Conservation (phyloP, 2,113 vertebrate species). For the Synodontis membranacea region DNA sequence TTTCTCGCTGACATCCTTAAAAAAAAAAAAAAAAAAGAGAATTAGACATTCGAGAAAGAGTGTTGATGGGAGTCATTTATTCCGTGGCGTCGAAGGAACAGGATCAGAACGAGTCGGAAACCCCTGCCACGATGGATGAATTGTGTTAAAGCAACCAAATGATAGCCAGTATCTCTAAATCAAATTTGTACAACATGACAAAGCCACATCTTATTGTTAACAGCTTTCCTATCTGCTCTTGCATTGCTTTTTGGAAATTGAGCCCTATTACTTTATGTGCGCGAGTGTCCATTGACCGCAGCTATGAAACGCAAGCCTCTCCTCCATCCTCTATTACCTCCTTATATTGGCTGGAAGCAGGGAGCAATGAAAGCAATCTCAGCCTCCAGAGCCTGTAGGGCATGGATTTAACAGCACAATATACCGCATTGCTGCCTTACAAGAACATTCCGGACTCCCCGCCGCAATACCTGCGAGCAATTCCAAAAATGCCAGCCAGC, state of each 20-base stretch:
- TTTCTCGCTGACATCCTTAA: background rate
- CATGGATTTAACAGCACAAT: constrained; percentile 45
- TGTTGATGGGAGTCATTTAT: background rate
- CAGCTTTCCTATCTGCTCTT: background rate
- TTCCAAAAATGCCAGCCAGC: constrained; percentile 28
- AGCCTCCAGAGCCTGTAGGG: constrained; percentile 31
- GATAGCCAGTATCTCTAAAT: constrained; percentile 8
- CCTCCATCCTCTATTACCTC: constrained; percentile 43
- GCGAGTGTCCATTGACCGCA: constrained; percentile 18
- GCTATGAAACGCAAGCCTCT: constrained; percentile 35
- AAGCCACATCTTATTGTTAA: background rate
- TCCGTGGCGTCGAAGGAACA: no score
- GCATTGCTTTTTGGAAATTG: constrained; percentile 30
- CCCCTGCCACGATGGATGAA: background rate
- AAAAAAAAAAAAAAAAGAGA: background rate
- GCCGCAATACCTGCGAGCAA: constrained; percentile 36
- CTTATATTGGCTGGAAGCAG: constrained; percentile 44
- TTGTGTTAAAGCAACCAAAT: background rate
- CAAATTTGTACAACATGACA: background rate
- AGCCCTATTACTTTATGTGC: constrained; percentile 31
- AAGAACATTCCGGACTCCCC: constrained; percentile 33
- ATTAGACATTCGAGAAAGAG: background rate
- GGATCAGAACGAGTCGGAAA: background rate
- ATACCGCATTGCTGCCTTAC: constrained; percentile 27
- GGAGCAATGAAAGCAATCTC: constrained; percentile 47